Base-by-base conservation (phyloP, 2,888 invertebrate genomes). In the Apantesis nais region DNA sequence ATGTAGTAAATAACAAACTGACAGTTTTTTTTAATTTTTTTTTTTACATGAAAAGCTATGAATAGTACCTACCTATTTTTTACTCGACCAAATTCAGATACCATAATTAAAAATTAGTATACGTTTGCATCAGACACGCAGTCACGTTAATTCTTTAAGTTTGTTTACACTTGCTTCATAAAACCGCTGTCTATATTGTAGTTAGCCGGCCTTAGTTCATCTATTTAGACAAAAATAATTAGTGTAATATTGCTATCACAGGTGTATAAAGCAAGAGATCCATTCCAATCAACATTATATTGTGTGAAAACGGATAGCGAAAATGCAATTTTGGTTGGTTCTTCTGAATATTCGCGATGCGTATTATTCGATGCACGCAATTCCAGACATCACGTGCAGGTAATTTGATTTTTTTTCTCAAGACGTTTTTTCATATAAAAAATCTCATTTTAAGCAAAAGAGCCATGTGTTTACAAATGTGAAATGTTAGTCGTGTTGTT, bases 301-400 rank as follows among this genome's bases (percentile, higher is more conserved):
- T 94, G 94, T 71, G 86, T 93, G 12, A 91, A 90, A 72, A 86
- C 93, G 0, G 94, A 95, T 72, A 86, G 88, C 0, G 78, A 86
- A n/a, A 82, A 86, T 44, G 89, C 90, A 0, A 78, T 94, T 1
- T 65, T 95, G 1, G 90, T 88, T 0, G 95, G 95, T 2, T 83
- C 93, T 0, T 82, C 92, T 2, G 91, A 92, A 76, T 91, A 93
- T 77, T 91, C 92, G 0, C 89, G 95, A 5, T 94, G 94, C 73
- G 93, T 93, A 11, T 79, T 95, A 9, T 95, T 85, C 75, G 95
- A 95, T 75, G 65, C 80, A 8, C 86, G 95, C 34, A 81, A 80
- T 48, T 71, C 82, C 31, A 72, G 77, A 0, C 75, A 78, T 44
- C 92, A 92, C 78, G 85, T 90, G 8, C 95, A 95, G 90, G 95